These are phyloP conservation scores for Chelonoidis abingdonii DNA, from an alignment of 2,113 vertebrate species.

Conservation along the genomic window DNA sequence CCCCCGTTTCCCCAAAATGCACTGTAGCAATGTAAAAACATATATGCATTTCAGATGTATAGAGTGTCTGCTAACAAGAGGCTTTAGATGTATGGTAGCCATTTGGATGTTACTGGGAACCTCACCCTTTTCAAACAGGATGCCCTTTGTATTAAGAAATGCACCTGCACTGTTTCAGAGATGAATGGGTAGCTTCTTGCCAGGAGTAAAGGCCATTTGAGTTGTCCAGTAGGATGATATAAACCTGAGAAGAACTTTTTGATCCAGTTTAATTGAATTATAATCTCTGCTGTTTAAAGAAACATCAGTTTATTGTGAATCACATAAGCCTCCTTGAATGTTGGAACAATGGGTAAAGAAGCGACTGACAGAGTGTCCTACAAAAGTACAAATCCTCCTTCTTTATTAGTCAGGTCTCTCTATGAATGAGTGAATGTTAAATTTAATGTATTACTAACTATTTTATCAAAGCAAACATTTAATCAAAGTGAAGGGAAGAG, in stretches of 20 bases:
- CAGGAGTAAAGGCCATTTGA: conserved; percentile 8
- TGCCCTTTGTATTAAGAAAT: conserved; percentile 45
- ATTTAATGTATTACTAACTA: conserved; percentile 53
- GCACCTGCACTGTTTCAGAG: conserved; percentile 41
- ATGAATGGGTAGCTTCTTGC: conserved; percentile 50
- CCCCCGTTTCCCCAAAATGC: neutral
- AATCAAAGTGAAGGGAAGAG: conserved; percentile 73
- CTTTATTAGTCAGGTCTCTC: conserved; percentile 50
- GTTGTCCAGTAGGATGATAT: conserved; percentile 47
- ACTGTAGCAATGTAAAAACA: rapidly evolving
- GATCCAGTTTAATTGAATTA: neutral
- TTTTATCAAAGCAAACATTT: conserved; percentile 69
- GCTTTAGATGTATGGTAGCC: neutral
- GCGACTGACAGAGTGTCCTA: neutral
- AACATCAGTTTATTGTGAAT: conserved; percentile 16
- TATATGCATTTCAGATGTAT: neutral
- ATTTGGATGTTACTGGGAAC: neutral
- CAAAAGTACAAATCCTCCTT: conserved; percentile 29
- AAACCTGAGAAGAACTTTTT: conserved; percentile 13
- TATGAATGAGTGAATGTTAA: conserved; percentile 37
- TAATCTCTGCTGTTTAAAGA: conserved; percentile 26
- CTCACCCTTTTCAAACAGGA: conserved; percentile 24
- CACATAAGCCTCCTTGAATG: neutral
- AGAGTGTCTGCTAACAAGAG: neutral
- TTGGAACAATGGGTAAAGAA: conserved; percentile 25